Conservation (phyloP, 2,113 vertebrate genomes). For the Oncorhynchus kisutch region DNA sequence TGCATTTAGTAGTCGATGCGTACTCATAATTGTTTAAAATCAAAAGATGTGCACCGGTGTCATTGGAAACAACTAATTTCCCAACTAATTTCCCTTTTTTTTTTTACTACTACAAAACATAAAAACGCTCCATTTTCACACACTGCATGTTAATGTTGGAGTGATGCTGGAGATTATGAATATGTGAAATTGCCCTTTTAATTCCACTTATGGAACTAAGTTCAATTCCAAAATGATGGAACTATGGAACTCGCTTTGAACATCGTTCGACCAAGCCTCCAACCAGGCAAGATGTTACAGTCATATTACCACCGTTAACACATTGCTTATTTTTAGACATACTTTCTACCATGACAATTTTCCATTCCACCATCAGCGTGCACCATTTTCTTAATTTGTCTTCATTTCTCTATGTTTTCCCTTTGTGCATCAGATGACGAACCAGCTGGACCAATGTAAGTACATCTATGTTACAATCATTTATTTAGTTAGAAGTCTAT, state of each 20-base stretch:
- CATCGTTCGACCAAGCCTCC: neutral
- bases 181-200: no score
- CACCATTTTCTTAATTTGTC: constrained; percentile 52
- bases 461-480: constrained; percentile 33
- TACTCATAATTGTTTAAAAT: no score
- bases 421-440: constrained; percentile 85
- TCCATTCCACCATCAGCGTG: neutral
- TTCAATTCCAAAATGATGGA: no score
- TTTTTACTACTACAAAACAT: no score
- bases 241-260: neutral
- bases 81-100: no score
- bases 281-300: neutral
- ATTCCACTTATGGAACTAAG: no score
- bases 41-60: no score
- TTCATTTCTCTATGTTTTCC: constrained; percentile 58
- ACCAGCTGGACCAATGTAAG: constrained; percentile 95
- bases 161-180: no score
- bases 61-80: no score
- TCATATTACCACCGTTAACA: constrained; percentile 5
- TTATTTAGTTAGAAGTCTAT: constrained; percentile 8
- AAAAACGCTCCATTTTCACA: no score
- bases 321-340: neutral
- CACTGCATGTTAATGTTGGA: no score
- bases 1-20: no score
- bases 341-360: neutral